phyloP scores from a whole-genome alignment of 2,113 vertebrate species.

The Phylloscopus trochiloides region DNA sequence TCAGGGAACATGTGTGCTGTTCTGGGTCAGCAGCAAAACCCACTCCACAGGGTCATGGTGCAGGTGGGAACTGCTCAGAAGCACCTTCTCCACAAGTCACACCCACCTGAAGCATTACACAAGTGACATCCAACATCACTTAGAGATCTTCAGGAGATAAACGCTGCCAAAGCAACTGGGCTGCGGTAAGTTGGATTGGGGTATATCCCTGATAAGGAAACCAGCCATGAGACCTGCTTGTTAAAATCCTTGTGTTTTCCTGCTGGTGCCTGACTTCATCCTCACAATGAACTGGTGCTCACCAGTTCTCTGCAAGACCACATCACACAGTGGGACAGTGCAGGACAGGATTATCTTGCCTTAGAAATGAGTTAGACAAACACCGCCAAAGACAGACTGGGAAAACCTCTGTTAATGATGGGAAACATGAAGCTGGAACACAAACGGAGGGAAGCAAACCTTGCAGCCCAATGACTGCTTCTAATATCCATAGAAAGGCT shows the following conservation, averaged over 20 bases:
- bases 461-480: neutral
- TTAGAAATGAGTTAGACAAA: neutral
- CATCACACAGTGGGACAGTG: neutral
- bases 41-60: neutral
- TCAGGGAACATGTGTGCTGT: rapidly evolving
- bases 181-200: neutral
- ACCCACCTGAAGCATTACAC: neutral
- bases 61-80: neutral
- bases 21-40: neutral
- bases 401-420: neutral
- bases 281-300: neutral
- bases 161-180: neutral
- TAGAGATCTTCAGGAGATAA: neutral
- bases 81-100: neutral
- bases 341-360: neutral
- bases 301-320: neutral
- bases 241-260: neutral
- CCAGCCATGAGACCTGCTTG: neutral
- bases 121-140: neutral
- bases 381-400: neutral
- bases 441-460: neutral
- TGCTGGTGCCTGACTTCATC: neutral
- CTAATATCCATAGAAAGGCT: neutral
- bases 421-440: neutral
- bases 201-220: neutral